phyloP scores from a whole-genome alignment of 2,797 vertebrate species.

The Pipistrellus pygmaeus region DNA sequence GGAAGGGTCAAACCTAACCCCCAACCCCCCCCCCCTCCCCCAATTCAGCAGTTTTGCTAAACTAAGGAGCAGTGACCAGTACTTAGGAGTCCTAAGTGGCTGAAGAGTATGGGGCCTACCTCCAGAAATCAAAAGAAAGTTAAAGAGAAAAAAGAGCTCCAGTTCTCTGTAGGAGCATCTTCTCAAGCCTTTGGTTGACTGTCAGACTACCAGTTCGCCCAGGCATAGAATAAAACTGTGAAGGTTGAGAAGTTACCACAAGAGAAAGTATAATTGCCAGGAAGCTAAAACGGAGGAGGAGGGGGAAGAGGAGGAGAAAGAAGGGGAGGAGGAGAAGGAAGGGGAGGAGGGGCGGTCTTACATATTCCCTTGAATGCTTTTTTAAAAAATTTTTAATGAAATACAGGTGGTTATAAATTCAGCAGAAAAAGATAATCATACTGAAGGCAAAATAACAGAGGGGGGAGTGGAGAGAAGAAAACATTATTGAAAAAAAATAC shows the following conservation, averaged over 20 bases:
- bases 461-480: too few relatives aligned
- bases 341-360: too few relatives aligned
- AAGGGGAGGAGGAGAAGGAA: neutral
- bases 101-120: neutral
- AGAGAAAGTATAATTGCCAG: neutral
- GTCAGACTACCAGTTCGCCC: neutral
- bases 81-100: neutral
- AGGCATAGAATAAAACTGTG: neutral
- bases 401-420: neutral
- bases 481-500: neutral
- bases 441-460: neutral
- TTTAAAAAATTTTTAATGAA: neutral
- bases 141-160: neutral
- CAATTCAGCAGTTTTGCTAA: neutral
- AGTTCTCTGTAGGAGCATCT: neutral
- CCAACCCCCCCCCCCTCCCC: too few relatives aligned
- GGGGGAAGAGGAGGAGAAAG: accelerated
- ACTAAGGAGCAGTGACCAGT: neutral
- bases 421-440: neutral
- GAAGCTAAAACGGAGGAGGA: neutral
- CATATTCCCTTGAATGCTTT: neutral
- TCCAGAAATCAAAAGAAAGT: neutral
- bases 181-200: neutral
- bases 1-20: neutral
- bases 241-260: neutral